Conservation (phyloP, 2,113 vertebrate genomes). For the Tragulus kanchil region DNA sequence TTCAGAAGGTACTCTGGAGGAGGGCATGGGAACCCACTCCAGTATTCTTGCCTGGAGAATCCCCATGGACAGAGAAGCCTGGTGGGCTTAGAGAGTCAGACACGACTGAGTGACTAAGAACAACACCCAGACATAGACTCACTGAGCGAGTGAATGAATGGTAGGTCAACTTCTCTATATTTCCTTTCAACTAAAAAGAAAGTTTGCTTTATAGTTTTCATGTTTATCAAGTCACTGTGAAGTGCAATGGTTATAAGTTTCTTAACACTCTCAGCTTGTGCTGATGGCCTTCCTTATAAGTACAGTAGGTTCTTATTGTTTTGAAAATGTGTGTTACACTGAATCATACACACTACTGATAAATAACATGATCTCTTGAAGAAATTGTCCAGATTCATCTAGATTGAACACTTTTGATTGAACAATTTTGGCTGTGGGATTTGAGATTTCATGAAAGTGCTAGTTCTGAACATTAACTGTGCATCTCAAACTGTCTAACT, state of each 20-base stretch:
- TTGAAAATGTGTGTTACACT: neutral
- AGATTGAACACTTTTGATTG: neutral
- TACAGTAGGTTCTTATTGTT: neutral
- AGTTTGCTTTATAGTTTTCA: conserved; percentile 10
- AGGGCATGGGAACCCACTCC: no score
- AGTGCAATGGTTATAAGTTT: conserved; percentile 25
- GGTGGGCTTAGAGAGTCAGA: no score
- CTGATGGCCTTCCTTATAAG: conserved; percentile 3
- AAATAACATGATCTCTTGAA: conserved; percentile 14
- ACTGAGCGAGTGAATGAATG: conserved; percentile 4
- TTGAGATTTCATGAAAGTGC: conserved; percentile 57
- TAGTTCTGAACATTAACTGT: conserved; percentile 27
- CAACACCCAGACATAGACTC: neutral
- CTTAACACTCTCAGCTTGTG: conserved; percentile 15
- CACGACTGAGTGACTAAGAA: no score
- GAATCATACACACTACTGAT: conserved; percentile 50
- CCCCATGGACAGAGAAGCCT: no score
- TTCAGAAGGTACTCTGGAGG: no score
- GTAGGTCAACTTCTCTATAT: neutral
- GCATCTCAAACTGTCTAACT: conserved; percentile 7
- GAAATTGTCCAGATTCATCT: conserved; percentile 42
- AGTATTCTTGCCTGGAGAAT: no score
- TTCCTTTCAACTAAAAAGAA: conserved; percentile 48
- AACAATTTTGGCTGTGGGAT: conserved; percentile 48
- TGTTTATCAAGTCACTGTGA: conserved; percentile 6